Conservation (phyloP, 1,140 invertebrate species). For the Marisa cornuarietis region DNA sequence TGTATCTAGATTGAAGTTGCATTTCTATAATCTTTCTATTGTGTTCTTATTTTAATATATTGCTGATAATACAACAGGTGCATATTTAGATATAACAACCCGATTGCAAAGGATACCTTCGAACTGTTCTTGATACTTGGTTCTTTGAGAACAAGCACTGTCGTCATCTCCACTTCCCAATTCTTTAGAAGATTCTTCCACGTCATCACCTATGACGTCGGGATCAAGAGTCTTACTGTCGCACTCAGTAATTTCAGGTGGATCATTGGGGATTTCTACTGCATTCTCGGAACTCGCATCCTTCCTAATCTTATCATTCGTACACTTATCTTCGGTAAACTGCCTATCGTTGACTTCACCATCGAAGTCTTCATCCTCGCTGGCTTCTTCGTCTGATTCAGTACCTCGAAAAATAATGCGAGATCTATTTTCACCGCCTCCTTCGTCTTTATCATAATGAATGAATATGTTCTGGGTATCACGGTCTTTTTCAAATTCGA, state of each 20-base stretch:
- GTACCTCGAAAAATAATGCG: constrained; percentile 48
- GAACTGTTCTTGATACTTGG: constrained; percentile 39
- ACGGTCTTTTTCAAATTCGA: constrained; percentile 59
- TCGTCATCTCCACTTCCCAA: constrained; percentile 19
- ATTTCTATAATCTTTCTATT: no score
- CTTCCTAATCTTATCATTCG: no score
- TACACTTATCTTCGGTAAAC: not conserved
- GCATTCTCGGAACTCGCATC: no score
- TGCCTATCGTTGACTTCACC: not conserved
- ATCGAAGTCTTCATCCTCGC: constrained; percentile 30
- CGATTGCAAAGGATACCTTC: constrained; percentile 41
- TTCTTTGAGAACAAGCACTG: constrained; percentile 15
- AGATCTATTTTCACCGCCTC: constrained; percentile 42
- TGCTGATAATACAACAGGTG: no score
- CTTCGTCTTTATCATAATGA: constrained; percentile 40
- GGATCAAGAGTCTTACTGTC: not conserved
- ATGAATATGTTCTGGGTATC: constrained; percentile 47
- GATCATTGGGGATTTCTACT: no score
- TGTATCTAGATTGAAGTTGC: no score
- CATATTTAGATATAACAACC: no score
- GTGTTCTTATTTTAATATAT: no score
- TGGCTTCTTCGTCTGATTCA: constrained; percentile 37
- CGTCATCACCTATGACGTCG: constrained; percentile 5
- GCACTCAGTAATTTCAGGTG: no score
- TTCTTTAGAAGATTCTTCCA: not conserved